Base-by-base conservation (phyloP, 1,140 invertebrate genomes). In the Radopholus similis region DNA sequence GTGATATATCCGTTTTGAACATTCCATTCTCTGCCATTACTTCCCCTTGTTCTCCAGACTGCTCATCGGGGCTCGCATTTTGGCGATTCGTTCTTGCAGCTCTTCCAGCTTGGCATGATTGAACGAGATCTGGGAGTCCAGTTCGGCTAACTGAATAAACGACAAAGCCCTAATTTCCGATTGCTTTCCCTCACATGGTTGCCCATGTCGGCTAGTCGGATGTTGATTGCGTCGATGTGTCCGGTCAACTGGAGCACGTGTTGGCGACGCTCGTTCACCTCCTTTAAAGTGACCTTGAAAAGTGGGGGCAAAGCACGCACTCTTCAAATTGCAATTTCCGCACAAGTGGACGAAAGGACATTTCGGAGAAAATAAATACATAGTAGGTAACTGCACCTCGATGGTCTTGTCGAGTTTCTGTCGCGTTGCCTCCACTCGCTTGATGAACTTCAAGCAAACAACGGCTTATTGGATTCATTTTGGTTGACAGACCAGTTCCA, bases 351-450 rank as follows among this genome's bases (percentile, higher is more conserved):
- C n/a, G n/a, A n/a, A n/a, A n/a, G n/a, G n/a, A n/a, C n/a, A n/a
- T n/a, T n/a, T n/a, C n/a, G n/a, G n/a, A n/a, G n/a, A n/a, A n/a
- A n/a, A n/a, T n/a, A n/a, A n/a, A n/a, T n/a, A n/a, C n/a, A n/a
- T n/a, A n/a, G n/a, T n/a, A n/a, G n/a, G n/a, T n/a, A n/a, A n/a
- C n/a, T n/a, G n/a, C 40, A 40, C 59, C 21, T 62, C 30, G 28
- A 62, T 62, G 23, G 59, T 62, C 34, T 62, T 18, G 18, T 62
- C 59, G 21, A 62, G 30, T 21, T 32, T 62, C 32, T 62, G 40
- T 15, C 59, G 59, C 18, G 59, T 62, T 21, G 35, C 40, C 28
- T 62, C 59, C 30, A 62, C 18, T 42, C 59, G 40, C 47, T 62
- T 62, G 3, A 62, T 35, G 47, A 62, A 62, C 59, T 62, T 0